Conservation (phyloP, 2,113 vertebrate species). For the Apodemus speciosus region DNA sequence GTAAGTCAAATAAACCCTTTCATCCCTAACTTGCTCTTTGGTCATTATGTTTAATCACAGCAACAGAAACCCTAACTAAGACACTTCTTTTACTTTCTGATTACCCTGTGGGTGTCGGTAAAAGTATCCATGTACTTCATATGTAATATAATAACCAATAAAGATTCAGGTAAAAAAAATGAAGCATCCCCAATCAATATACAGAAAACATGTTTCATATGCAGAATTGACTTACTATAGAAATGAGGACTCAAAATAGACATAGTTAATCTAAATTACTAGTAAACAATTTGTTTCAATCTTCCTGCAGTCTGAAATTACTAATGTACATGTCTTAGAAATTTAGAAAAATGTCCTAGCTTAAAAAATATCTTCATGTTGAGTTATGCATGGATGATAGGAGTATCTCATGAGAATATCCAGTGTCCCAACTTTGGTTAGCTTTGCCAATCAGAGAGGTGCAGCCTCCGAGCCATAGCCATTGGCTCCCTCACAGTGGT, state of each 20-base stretch:
- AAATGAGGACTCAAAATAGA: not conserved
- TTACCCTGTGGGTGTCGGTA: not conserved
- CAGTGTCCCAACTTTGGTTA: not conserved
- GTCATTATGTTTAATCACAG: not conserved
- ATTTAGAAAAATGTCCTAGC: not conserved
- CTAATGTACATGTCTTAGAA: not conserved
- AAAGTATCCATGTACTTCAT: not conserved
- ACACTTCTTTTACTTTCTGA: not conserved
- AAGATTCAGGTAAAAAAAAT: not conserved
- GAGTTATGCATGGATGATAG: not conserved
- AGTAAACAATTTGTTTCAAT: not conserved
- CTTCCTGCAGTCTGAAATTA: not conserved
- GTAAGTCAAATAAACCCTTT: not conserved
- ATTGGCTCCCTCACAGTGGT: not conserved
- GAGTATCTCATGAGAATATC: not conserved
- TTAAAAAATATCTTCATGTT: not conserved
- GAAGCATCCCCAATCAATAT: not conserved
- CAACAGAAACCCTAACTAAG: not conserved
- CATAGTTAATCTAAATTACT: not conserved
- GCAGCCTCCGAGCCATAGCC: not conserved
- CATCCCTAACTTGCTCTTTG: not conserved
- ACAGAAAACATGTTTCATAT: not conserved
- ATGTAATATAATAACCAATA: not conserved
- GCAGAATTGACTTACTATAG: not conserved
- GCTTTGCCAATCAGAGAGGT: not conserved